Conservation (phyloP, 2,113 vertebrate species). For the Anoplopoma fimbria region DNA sequence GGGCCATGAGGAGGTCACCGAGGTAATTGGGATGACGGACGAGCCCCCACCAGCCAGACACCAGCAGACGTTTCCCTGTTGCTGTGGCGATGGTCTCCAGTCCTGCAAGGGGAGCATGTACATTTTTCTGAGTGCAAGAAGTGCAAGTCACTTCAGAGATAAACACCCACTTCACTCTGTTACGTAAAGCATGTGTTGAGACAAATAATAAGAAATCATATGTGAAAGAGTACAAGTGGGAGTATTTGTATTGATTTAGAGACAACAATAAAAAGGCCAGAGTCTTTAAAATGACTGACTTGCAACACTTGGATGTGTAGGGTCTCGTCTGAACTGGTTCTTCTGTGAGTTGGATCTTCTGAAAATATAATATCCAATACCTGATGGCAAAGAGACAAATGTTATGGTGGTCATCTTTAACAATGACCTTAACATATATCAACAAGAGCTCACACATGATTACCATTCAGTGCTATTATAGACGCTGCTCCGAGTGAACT, state of each 20-base stretch:
- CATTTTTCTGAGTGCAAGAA: conserved; percentile 1
- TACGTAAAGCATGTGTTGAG: background rate
- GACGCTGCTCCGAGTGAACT: conserved; percentile 66
- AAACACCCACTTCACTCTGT: background rate
- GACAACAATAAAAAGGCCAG: background rate
- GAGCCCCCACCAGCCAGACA: conserved; percentile 94
- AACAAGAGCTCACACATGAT: background rate
- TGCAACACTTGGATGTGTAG: conserved; percentile 85
- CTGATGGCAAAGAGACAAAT: conserved; percentile 71
- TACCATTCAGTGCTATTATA: conserved; percentile 88
- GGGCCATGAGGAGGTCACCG: conserved; percentile 92
- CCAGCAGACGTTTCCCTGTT: conserved; percentile 88
- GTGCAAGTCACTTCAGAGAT: conserved; percentile 17
- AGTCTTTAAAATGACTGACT: conserved; percentile 73
- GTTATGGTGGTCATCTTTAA: background rate
- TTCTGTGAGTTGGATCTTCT: conserved; percentile 93
- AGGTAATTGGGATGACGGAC: conserved; percentile 94
- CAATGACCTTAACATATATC: background rate
- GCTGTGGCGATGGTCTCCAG: conserved; percentile 91
- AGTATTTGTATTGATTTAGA: background rate
- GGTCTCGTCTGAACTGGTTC: conserved; percentile 91
- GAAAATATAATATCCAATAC: conserved; percentile 90
- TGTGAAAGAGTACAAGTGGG: background rate
- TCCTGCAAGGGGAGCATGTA: conserved; percentile 69
- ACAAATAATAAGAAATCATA: background rate